Base-by-base conservation (phyloP, 2,113 vertebrate genomes). In the Rutilus rutilus region DNA sequence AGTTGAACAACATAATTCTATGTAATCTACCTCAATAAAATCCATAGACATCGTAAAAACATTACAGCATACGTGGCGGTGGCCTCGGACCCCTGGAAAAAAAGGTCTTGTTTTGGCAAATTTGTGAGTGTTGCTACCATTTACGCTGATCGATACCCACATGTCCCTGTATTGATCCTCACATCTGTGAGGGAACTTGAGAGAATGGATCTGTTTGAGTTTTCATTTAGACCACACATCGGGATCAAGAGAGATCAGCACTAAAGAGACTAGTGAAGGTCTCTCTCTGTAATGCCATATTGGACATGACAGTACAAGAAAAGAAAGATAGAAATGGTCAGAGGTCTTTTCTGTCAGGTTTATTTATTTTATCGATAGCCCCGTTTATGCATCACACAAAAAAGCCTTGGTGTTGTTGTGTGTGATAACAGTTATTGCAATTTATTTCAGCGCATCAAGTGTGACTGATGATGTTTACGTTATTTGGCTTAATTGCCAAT, bases 161-260 rank as follows among this genome's bases (percentile, higher is more conserved):
- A 85, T 84, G 88, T 88, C 85, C 82, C 71, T 64, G 82, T 90
- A 89, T 89, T 88, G 86, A 89, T 90, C 86, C 82, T 36, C 45
- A 64, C 80, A 87, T 89, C 88, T 87, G 88, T 85, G 88, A 82
- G 82, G 85, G 88, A 89, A 89, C 86, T 86, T 87, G 86, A 65
- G 86, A 85, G 86, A 87, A 90, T 89, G 87, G 89, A 87, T 90
- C 89, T 90, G 89, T 90, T 90, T 90, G 85, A 87, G 89, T 88
- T 90, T 89, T 89, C 86, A 89, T 85, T 88, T 87, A 90, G 86
- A 88, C 82, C 83, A 89, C 57, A 90, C 89, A 88, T 85, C 74
- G 67, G 73, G 89, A 90, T 85, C 83, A 85, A 78, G 71, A 74
- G 86, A 81, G 87, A 79, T 88, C 79, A 79, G 83, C 42, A 67